These are phyloP conservation scores for Electrophaes corylata DNA, from an alignment of 2,888 invertebrate genomes.

Conservation along the genomic window DNA sequence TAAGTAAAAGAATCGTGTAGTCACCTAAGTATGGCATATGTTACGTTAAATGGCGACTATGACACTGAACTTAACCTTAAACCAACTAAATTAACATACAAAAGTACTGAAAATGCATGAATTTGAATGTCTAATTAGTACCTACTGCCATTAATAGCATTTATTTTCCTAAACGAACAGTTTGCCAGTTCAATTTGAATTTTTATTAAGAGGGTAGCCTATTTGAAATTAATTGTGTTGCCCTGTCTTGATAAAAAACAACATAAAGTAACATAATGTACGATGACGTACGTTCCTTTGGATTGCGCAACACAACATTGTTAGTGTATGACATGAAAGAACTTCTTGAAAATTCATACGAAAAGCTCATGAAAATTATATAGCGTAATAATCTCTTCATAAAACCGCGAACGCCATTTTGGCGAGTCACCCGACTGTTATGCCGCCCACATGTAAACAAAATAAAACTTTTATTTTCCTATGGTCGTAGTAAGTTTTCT, in stretches of 20 bases:
- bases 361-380: slow-evolving; percentile 35
- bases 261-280: slow-evolving; percentile 4
- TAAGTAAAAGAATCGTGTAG: background rate
- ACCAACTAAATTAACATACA: slow-evolving; percentile 76
- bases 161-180: slow-evolving; percentile 56
- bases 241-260: slow-evolving; percentile 15
- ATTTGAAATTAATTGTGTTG: slow-evolving; percentile 43
- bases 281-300: slow-evolving; percentile 11
- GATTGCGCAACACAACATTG: slow-evolving; percentile 10
- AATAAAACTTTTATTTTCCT: slow-evolving; percentile 56
- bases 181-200: slow-evolving; percentile 55
- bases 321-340: slow-evolving; percentile 15
- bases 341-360: slow-evolving; percentile 24
- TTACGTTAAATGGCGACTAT: slow-evolving; percentile 62
- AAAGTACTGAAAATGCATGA: slow-evolving; percentile 77
- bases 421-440: slow-evolving; percentile 55
- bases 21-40: slow-evolving; percentile 25
- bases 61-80: slow-evolving; percentile 82
- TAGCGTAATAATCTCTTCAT: slow-evolving; percentile 47
- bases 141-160: slow-evolving; percentile 44
- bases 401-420: slow-evolving; percentile 63
- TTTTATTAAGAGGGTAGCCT: slow-evolving; percentile 46
- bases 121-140: slow-evolving; percentile 74
- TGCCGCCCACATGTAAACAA: slow-evolving; percentile 67
- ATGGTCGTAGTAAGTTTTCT: slow-evolving; percentile 42